Base-by-base conservation (phyloP, 2,888 invertebrate genomes). In the Leucoma salicis region DNA sequence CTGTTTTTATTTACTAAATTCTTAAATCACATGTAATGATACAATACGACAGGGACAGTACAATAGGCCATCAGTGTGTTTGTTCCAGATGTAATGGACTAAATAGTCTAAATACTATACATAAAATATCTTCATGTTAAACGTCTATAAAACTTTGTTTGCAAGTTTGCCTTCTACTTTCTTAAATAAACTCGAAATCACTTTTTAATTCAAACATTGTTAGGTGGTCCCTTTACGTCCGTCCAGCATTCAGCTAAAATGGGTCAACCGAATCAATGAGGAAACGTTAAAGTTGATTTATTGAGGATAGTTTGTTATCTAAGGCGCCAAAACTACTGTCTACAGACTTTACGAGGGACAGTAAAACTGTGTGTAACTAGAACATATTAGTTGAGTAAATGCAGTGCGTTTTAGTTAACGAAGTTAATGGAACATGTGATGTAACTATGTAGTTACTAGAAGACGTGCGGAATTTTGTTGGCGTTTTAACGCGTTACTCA, bases 251-350 rank as follows among this genome's bases (percentile, higher is more conserved):
- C 15, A 44, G 14, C 25, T 13, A 6, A 62, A 62, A 60, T 61
- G 50, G 74, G 73, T 66, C 70, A 71, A 59, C 61, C 58, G 60
- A 73, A 77, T 77, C 78, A 72, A 76, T 72, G 63, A 73, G 78
- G 80, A 80, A 79, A 65, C 59, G 28, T 45, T 68, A 67, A 67
- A 66, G 53, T 68, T 76, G 76, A 78, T 80, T 78, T 77, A 78
- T 56, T 46, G 52, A 51, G 41, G 58, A 61, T 64, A 66, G 71
- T 68, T 70, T 65, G 73, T 67, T 70, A 75, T 72, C 56, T 37
- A 32, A 42, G 42, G 53, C 70, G 60, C 62, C 58, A 60, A 61
- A 66, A 64, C 59, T 64, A 57, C 64, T 64, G 66, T 61, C 58
- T 73, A 66, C 61, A 61, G n/a, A 65, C 55, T 78, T 80, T 78